A percentile compares a stretch with the other conserved stretches of the same genome.
Conservation (phyloP, 2,888 invertebrate species). For the Penaeus monodon region DNA sequence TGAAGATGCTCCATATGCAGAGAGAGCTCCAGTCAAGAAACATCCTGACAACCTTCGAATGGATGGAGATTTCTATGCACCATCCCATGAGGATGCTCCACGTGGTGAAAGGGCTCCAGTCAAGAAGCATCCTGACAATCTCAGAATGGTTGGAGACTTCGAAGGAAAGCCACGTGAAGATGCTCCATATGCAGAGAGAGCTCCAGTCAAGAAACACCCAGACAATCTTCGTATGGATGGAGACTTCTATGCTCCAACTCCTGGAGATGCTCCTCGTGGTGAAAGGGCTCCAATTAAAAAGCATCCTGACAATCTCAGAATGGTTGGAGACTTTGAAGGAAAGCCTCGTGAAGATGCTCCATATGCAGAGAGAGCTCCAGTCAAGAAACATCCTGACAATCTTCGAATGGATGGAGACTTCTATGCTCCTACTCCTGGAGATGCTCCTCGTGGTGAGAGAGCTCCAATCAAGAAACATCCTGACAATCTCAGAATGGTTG, state of each 20-base stretch:
- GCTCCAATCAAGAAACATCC: too few relatives aligned
- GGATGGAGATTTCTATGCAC: slow-evolving; percentile 66
- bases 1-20: slow-evolving; percentile 70
- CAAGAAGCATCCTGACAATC: slow-evolving; percentile 48
- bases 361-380: slow-evolving; percentile 35
- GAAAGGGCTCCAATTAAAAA: slow-evolving; percentile 36
- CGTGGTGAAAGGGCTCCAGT: slow-evolving; percentile 65
- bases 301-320: slow-evolving; percentile 47
- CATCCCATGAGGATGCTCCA: slow-evolving; percentile 70
- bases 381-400: slow-evolving; percentile 68
- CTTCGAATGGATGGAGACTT: slow-evolving; percentile 74
- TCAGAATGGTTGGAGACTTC: slow-evolving; percentile 47
- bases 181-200: slow-evolving; percentile 41
- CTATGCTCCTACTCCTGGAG: too few relatives aligned
- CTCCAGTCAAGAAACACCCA: slow-evolving; percentile 66
- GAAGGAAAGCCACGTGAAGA: slow-evolving; percentile 63
- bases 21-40: slow-evolving; percentile 71
- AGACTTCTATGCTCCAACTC: slow-evolving; percentile 36
- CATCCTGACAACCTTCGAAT: slow-evolving; percentile 74
- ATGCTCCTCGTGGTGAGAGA: too few relatives aligned
- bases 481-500: too few relatives aligned
- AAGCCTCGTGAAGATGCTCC: slow-evolving; percentile 63
- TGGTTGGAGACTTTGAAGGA: slow-evolving; percentile 51
- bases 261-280: slow-evolving; percentile 26
- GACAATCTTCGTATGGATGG: slow-evolving; percentile 54